A percentile compares a stretch with the other conserved stretches of the same genome.
Evolutionary conservation across 1,140 invertebrate genomes (phyloP).

Genomic region (Uloborus diversus): DNA sequence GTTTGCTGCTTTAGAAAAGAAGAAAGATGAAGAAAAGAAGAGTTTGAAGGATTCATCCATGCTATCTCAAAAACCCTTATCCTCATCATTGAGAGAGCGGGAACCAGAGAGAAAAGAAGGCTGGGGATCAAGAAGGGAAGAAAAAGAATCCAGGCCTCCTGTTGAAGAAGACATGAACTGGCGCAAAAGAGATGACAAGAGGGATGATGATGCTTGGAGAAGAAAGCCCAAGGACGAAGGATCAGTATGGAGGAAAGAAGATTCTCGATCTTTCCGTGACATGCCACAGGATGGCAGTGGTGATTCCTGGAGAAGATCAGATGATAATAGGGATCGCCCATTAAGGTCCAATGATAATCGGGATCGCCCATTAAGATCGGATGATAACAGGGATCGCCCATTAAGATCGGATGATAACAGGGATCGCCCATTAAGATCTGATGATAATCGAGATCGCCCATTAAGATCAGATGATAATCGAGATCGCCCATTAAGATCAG

Average conservation of each 20-base stretch:
- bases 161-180: too few relatives aligned
- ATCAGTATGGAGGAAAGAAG: slow-evolving; percentile 32
- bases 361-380: not conserved
- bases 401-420: too few relatives aligned
- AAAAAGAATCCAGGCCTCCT: too few relatives aligned
- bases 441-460: slow-evolving; percentile 7
- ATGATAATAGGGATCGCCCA: slow-evolving; percentile 3
- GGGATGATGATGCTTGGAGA: slow-evolving; percentile 40
- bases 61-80: not conserved
- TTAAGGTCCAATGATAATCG: not conserved
- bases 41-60: not conserved
- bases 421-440: not conserved
- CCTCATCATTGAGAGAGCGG: slow-evolving; percentile 47
- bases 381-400: too few relatives aligned
- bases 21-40: slow-evolving; percentile 29
- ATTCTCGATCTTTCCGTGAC: too few relatives aligned
- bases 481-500: too few relatives aligned
- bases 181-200: not conserved
- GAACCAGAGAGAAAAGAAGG: slow-evolving; percentile 52
- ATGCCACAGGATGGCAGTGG: too few relatives aligned
- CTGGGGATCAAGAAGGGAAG: slow-evolving; percentile 24
- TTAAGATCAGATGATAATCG: not conserved
- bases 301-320: not conserved
- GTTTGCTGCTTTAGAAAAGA: slow-evolving; percentile 14
- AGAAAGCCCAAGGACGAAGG: too few relatives aligned